Percentiles rank a stretch among this genome's conserved stretches.
Conservation (phyloP, 2,113 vertebrate species). For the Notothenia coriiceps region DNA sequence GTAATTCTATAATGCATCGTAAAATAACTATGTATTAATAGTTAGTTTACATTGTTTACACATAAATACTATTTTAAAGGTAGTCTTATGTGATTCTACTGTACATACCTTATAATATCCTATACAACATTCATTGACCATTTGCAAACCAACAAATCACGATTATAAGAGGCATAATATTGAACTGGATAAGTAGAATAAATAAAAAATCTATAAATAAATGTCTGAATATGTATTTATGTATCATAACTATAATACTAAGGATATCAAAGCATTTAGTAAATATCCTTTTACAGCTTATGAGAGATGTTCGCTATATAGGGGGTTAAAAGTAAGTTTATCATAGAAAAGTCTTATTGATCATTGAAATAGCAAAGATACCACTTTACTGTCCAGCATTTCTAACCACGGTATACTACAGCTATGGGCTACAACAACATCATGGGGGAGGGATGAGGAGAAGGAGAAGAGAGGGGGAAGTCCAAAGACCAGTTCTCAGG, state of each 20-base stretch:
- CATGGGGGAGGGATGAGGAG: neutral
- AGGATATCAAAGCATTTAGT: too few species aligned
- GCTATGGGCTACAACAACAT: constrained; percentile 36
- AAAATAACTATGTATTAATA: too few species aligned
- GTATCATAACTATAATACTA: too few species aligned
- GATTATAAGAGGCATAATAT: too few species aligned
- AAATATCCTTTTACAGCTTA: too few species aligned
- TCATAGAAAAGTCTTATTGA: neutral
- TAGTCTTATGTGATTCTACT: neutral
- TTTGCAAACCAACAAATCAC: neutral
- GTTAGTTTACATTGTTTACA: too few species aligned
- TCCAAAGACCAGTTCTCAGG: constrained; percentile 50
- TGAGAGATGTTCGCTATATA: too few species aligned
- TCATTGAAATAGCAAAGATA: neutral
- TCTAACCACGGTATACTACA: neutral
- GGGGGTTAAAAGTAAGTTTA: neutral
- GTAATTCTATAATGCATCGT: too few species aligned
- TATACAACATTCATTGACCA: neutral
- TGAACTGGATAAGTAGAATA: too few species aligned
- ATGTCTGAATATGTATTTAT: too few species aligned
- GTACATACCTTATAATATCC: neutral
- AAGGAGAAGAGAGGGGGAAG: neutral
- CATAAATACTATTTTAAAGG: too few species aligned
- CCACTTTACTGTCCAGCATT: neutral
- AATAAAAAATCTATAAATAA: too few species aligned